Conservation (phyloP, 2,888 invertebrate genomes). For the Odontocolon sp. region DNA sequence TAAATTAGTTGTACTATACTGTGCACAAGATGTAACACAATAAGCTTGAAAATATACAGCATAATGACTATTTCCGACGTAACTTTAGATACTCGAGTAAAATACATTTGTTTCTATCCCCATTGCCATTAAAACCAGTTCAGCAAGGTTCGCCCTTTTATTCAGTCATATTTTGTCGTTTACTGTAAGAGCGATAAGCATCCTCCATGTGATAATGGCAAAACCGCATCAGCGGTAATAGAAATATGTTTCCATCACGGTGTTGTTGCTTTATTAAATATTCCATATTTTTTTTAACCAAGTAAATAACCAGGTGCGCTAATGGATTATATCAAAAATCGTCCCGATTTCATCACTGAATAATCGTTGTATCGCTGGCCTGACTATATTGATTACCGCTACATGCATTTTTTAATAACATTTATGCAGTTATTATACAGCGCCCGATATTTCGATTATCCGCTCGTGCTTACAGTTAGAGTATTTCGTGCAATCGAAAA, state of each 20-base stretch:
- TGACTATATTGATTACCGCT: too few relatives aligned
- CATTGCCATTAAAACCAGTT: not conserved
- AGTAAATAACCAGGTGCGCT: not conserved
- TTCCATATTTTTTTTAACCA: constrained; percentile 48
- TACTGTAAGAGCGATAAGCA: constrained; percentile 17
- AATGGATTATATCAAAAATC: constrained; percentile 36
- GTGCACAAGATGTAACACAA: too few relatives aligned
- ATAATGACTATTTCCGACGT: too few relatives aligned
- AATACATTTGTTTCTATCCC: not conserved
- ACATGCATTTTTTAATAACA: too few relatives aligned
- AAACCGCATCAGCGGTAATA: constrained; percentile 39
- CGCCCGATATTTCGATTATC: not conserved
- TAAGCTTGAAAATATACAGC: too few relatives aligned
- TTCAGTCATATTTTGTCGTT: constrained; percentile 51
- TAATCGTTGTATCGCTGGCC: too few relatives aligned
- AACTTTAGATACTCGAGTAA: too few relatives aligned
- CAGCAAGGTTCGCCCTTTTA: not conserved
- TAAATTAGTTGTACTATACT: too few relatives aligned
- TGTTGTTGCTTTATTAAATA: constrained; percentile 48
- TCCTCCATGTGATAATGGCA: constrained; percentile 26
- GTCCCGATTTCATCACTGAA: constrained; percentile 14
- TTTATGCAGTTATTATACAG: too few relatives aligned
- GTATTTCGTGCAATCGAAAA: not conserved
- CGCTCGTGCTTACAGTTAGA: not conserved
- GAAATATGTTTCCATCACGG: constrained; percentile 44